These are phyloP conservation scores for Graphium colonna DNA, from an alignment of 2,888 invertebrate genomes.

Conservation along the genomic window DNA sequence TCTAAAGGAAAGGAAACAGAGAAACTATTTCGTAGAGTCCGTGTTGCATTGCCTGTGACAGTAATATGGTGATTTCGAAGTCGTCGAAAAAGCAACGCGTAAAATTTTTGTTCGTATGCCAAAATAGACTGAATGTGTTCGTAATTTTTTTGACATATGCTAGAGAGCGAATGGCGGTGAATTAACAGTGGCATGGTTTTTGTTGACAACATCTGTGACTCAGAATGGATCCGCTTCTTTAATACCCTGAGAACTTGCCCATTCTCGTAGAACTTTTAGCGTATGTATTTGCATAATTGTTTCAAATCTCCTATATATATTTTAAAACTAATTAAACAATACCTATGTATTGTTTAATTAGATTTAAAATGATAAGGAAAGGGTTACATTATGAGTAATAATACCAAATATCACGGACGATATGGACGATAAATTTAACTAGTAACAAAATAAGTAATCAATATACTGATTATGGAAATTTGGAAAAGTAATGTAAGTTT, in stretches of 20 bases:
- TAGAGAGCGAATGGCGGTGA: conserved; percentile 5
- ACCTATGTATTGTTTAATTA: too few relatives aligned
- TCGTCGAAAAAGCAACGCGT: conserved; percentile 9
- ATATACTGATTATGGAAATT: too few relatives aligned
- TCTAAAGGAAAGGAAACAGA: neutral
- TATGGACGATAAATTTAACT: too few relatives aligned
- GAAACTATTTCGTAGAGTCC: neutral
- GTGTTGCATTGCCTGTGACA: neutral
- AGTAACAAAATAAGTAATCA: too few relatives aligned
- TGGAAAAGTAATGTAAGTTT: too few relatives aligned
- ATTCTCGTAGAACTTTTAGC: neutral
- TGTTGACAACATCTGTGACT: conserved; percentile 13
- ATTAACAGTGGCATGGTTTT: conserved; percentile 18
- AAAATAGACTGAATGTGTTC: conserved; percentile 14
- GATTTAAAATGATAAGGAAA: too few relatives aligned
- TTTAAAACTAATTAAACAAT: too few relatives aligned
- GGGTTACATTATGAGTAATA: too few relatives aligned
- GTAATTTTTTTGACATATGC: conserved; percentile 19
- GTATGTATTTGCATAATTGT: conserved; percentile 15
- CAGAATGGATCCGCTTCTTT: conserved; percentile 1
- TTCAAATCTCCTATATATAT: neutral
- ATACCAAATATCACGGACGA: too few relatives aligned
- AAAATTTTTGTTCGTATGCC: conserved; percentile 15
- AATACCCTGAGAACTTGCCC: conserved; percentile 15
- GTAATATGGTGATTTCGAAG: neutral